Evolutionary conservation across 2,113 vertebrate species (phyloP).

Genomic region (Rhadina sibilatrix): DNA sequence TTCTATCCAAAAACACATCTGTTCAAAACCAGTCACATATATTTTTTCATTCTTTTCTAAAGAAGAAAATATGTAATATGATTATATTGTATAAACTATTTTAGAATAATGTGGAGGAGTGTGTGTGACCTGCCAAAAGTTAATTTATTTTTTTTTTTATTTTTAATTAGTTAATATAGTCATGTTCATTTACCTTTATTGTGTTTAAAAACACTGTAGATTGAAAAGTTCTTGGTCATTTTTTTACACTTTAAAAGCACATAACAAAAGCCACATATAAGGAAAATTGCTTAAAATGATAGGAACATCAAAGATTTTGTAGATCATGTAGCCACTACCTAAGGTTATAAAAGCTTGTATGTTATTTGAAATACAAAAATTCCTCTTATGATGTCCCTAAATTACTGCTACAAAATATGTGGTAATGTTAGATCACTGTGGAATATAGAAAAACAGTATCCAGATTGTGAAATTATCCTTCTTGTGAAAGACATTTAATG

Average conservation of each 20-base stretch:
- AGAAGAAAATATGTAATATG: background rate
- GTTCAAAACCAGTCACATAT: background rate
- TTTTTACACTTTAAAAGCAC: conserved; percentile 12
- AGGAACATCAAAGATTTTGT: conserved; percentile 56
- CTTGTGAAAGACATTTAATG: background rate
- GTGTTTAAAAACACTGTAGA: background rate
- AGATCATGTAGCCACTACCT: background rate
- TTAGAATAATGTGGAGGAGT: background rate
- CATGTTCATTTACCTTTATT: background rate
- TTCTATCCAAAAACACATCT: background rate
- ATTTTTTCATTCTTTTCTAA: background rate
- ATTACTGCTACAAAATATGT: conserved; percentile 13
- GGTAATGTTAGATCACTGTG: background rate
- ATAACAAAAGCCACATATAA: background rate
- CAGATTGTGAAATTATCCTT: background rate
- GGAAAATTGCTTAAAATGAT: conserved; percentile 51
- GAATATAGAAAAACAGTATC: background rate
- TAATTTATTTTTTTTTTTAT: background rate
- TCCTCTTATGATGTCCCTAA: conserved; percentile 41
- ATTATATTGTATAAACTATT: background rate
- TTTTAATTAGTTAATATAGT: background rate
- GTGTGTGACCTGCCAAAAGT: background rate
- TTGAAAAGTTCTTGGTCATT: background rate
- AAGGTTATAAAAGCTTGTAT: conserved; percentile 24
- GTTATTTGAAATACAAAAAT: conserved; percentile 40